Conservation (phyloP, 2,797 vertebrate genomes). For the Poeciliopsis gracilis region DNA sequence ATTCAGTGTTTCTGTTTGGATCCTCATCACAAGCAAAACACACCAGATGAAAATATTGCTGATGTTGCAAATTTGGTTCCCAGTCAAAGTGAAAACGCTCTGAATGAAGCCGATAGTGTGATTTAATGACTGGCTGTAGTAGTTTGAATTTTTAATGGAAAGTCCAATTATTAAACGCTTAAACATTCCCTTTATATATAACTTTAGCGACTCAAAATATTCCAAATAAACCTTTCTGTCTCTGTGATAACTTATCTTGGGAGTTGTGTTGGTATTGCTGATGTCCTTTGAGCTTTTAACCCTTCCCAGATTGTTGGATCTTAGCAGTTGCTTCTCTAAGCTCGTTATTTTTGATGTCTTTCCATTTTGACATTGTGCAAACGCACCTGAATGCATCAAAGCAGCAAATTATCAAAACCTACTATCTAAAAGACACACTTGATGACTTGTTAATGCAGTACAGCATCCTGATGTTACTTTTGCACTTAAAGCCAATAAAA, state of each 20-base stretch:
- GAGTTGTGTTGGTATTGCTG: background rate
- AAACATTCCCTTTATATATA: background rate
- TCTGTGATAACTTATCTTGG: background rate
- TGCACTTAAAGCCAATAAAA: background rate
- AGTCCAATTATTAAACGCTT: background rate
- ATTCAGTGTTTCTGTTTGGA: too few species aligned
- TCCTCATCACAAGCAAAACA: too few species aligned
- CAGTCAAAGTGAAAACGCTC: too few species aligned
- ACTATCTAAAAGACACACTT: background rate
- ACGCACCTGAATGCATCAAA: background rate
- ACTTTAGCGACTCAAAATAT: background rate
- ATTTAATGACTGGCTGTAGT: too few species aligned
- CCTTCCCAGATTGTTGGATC: background rate
- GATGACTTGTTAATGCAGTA: background rate
- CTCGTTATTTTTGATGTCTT: background rate
- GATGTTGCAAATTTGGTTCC: too few species aligned
- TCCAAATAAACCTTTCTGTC: background rate
- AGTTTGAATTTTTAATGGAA: background rate
- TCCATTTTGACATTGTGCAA: background rate
- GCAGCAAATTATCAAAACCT: background rate
- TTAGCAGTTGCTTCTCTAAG: background rate
- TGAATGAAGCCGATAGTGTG: too few species aligned
- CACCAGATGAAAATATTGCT: too few species aligned
- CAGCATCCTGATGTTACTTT: background rate
- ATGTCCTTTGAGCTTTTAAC: background rate